Evolutionary conservation across 2,888 invertebrate species (phyloP).

Genomic region (Hipparchia semele): DNA sequence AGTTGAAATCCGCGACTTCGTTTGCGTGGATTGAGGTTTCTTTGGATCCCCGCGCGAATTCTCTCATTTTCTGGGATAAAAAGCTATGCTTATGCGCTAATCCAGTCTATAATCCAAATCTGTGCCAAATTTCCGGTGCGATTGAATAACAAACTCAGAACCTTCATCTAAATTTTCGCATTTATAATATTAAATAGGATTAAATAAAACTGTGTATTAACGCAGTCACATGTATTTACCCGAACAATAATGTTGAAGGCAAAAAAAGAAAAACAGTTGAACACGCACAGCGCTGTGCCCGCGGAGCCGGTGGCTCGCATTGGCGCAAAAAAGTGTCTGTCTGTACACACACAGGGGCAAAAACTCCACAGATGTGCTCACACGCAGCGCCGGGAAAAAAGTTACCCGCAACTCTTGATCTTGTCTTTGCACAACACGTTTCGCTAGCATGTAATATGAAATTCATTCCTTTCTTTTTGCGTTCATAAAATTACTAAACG

Average conservation of each 20-base stretch:
- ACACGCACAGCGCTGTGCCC: conserved; percentile 55
- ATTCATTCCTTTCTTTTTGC: conserved; percentile 30
- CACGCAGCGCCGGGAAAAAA: conserved; percentile 70
- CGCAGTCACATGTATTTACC: conserved; percentile 43
- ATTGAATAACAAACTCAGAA: too few species aligned
- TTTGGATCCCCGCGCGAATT: too few species aligned
- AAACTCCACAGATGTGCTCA: conserved; percentile 74
- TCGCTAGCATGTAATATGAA: conserved; percentile 32
- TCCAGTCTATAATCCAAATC: too few species aligned
- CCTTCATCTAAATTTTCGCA: too few species aligned
- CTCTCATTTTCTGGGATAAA: too few species aligned
- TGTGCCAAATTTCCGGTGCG: too few species aligned
- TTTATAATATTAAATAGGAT: not conserved
- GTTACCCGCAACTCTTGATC: conserved; percentile 44
- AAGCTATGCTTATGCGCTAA: too few species aligned
- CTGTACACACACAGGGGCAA: conserved; percentile 53
- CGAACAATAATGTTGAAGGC: conserved; percentile 51
- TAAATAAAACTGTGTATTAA: conserved; percentile 14
- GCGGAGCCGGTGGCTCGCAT: conserved; percentile 55
- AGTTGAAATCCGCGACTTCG: not conserved
- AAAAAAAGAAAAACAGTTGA: conserved; percentile 57
- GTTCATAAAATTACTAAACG: conserved; percentile 20
- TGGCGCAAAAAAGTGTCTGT: conserved; percentile 55
- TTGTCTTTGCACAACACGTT: conserved; percentile 36
- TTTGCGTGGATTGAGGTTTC: too few species aligned